Evolutionary conservation across 2,888 invertebrate genomes (phyloP).

Genomic region (Crocallis elinguaria): DNA sequence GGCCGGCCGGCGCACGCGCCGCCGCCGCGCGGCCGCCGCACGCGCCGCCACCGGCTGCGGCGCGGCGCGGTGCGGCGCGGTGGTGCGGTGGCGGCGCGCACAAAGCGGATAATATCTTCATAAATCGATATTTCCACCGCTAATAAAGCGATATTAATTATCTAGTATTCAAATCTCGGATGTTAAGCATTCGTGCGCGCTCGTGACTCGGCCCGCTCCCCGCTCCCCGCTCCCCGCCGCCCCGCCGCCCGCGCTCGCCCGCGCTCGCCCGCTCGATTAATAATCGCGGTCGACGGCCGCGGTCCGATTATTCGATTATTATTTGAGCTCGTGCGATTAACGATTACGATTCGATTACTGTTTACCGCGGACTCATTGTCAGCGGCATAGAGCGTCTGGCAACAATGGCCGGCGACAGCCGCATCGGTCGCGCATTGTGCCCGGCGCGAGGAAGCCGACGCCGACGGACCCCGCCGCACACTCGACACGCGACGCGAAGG

Average conservation of each 20-base stretch:
- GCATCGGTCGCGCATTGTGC: background rate
- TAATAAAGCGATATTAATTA: slow-evolving; percentile 84
- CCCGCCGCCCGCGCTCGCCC: slow-evolving; percentile 35
- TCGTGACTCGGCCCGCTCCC: slow-evolving; percentile 60
- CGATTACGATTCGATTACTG: slow-evolving; percentile 65
- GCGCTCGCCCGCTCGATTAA: slow-evolving; percentile 40
- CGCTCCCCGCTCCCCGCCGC: slow-evolving; percentile 35
- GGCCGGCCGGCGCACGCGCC: background rate
- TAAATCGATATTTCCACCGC: slow-evolving; percentile 78
- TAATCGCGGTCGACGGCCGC: slow-evolving; percentile 49
- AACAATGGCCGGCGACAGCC: slow-evolving; percentile 1
- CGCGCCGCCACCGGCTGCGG: background rate
- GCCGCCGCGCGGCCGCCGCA: background rate
- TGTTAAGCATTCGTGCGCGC: slow-evolving; percentile 67
- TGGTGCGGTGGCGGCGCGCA: slow-evolving; percentile 53
- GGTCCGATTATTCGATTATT: slow-evolving; percentile 33
- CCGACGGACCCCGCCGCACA: no score
- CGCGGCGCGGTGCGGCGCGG: slow-evolving; percentile 7
- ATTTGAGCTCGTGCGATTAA: slow-evolving; percentile 50
- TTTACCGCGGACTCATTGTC: slow-evolving; percentile 18
- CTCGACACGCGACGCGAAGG: no score
- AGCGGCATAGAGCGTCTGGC: slow-evolving; percentile 21
- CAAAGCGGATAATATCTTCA: slow-evolving; percentile 79
- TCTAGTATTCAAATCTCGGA: slow-evolving; percentile 83
- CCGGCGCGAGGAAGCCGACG: no score